Conservation (phyloP, 1,140 invertebrate species). For the Diabrotica undecimpunctata region DNA sequence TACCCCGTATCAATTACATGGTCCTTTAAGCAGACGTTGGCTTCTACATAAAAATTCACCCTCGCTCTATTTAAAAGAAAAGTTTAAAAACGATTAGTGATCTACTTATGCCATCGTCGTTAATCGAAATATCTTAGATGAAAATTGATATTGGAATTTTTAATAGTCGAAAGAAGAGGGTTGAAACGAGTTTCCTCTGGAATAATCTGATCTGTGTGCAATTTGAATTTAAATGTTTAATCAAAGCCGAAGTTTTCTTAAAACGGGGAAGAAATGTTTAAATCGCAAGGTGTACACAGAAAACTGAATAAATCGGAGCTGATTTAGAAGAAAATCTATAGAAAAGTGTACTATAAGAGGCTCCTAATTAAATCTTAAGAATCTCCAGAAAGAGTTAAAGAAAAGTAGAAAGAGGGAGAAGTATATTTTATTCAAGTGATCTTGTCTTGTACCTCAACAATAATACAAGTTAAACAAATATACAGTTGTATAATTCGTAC, state of each 20-base stretch:
- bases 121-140: conserved; percentile 35
- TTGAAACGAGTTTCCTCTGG: background rate
- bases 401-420: no score
- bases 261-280: background rate
- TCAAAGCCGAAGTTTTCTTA: background rate
- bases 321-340: no score
- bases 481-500: no score
- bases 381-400: no score
- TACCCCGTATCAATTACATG: conserved; percentile 39
- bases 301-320: no score
- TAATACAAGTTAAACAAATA: no score
- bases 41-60: conserved; percentile 39
- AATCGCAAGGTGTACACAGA: no score
- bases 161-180: conserved; percentile 22
- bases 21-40: conserved; percentile 32
- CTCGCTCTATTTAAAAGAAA: conserved; percentile 35
- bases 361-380: no score
- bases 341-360: no score
- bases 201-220: conserved; percentile 1
- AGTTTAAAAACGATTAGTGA: conserved; percentile 40
- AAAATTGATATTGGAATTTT: conserved; percentile 38
- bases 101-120: conserved; percentile 36
- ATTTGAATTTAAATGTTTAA: conserved; percentile 1
- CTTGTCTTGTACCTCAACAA: no score
- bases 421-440: no score